These are phyloP conservation scores for Plagodis dolabraria DNA, from an alignment of 2,888 invertebrate species.

Conservation along the genomic window DNA sequence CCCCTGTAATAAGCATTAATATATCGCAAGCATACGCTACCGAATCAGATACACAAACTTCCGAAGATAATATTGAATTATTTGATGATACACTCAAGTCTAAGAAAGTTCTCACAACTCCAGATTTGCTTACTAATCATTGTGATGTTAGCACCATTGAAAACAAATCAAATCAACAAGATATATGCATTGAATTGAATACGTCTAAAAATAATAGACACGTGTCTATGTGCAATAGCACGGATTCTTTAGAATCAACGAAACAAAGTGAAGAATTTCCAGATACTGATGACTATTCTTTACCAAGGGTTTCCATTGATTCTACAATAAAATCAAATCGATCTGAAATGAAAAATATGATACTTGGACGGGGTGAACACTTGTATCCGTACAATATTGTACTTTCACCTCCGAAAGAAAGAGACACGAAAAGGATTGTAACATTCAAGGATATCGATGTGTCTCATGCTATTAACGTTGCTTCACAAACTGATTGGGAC, in stretches of 20 bases:
- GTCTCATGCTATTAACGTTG: constrained; percentile 33
- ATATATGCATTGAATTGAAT: constrained; percentile 34
- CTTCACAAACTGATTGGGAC: constrained; percentile 37
- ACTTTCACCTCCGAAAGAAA: constrained; percentile 68
- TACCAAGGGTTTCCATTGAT: constrained; percentile 64
- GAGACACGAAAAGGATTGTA: constrained; percentile 61
- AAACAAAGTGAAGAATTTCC: constrained; percentile 60
- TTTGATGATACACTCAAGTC: constrained; percentile 33
- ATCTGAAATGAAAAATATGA: constrained; percentile 67
- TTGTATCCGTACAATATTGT: constrained; percentile 76
- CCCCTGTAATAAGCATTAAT: constrained; percentile 85
- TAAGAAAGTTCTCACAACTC: constrained; percentile 64
- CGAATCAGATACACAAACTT: constrained; percentile 73
- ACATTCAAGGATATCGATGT: constrained; percentile 58
- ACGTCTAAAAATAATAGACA: constrained; percentile 15
- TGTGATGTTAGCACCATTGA: constrained; percentile 31
- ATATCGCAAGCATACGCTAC: constrained; percentile 82
- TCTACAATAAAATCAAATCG: constrained; percentile 41
- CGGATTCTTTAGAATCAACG: constrained; percentile 28
- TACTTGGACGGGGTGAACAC: constrained; percentile 68
- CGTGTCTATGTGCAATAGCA: constrained; percentile 9
- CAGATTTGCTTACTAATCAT: constrained; percentile 86
- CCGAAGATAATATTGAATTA: constrained; percentile 72
- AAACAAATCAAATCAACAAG: constrained; percentile 35
- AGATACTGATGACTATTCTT: constrained; percentile 57